These are phyloP conservation scores for Lepidotrigona ventralis DNA, from an alignment of 1,140 invertebrate genomes.

Conservation along the genomic window DNA sequence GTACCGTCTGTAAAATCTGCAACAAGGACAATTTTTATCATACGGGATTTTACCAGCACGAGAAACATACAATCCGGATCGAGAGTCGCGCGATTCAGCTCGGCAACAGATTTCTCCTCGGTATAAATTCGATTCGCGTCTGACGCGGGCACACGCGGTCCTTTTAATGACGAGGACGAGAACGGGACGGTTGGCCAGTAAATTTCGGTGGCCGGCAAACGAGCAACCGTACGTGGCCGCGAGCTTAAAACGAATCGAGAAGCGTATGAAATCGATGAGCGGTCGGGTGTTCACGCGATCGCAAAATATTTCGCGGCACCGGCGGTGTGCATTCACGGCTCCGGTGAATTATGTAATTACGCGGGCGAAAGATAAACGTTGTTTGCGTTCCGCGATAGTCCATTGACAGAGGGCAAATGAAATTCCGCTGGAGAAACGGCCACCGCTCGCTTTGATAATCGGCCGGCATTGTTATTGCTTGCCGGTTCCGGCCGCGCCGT, in stretches of 20 bases:
- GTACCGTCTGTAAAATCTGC: too few relatives aligned
- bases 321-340: too few relatives aligned
- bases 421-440: neutral
- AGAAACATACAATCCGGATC: too few relatives aligned
- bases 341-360: constrained; percentile 29
- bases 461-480: neutral
- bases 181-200: neutral
- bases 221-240: neutral
- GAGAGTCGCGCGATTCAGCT: too few relatives aligned
- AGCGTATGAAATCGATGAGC: constrained; percentile 1
- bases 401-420: constrained; percentile 10
- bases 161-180: neutral
- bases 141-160: too few relatives aligned
- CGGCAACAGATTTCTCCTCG: too few relatives aligned
- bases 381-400: constrained; percentile 6
- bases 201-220: constrained; percentile 4
- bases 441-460: neutral
- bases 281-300: neutral
- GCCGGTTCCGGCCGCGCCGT: too few relatives aligned
- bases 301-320: neutral
- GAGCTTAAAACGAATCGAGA: neutral
- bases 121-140: too few relatives aligned
- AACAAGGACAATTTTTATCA: too few relatives aligned
- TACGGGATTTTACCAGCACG: too few relatives aligned
- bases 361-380: constrained; percentile 9